Evolutionary conservation across 2,888 invertebrate genomes (phyloP).

Genomic region (Drosophila prostipennis): DNA sequence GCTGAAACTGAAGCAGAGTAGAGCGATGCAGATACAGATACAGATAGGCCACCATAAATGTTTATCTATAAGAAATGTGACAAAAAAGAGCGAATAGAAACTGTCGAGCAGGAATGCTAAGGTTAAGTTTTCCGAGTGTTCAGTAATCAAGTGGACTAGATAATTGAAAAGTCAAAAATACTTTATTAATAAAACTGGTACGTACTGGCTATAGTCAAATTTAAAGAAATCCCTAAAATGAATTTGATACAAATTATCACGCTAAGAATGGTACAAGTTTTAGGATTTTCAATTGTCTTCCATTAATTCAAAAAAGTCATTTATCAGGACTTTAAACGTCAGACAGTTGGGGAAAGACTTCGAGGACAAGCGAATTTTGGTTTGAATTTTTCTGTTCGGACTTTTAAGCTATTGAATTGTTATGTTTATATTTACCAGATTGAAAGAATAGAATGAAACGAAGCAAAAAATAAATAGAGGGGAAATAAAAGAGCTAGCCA

Average conservation of each 20-base stretch:
- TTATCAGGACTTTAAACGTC: neutral
- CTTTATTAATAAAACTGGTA: too few species aligned
- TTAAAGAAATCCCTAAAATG: too few species aligned
- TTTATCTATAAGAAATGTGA: slow-evolving; percentile 61
- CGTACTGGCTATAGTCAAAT: too few species aligned
- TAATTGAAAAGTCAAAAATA: neutral
- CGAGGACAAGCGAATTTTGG: neutral
- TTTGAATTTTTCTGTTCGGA: neutral
- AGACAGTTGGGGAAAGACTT: neutral
- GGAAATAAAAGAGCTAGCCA: neutral
- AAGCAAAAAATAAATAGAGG: neutral
- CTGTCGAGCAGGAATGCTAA: slow-evolving; percentile 1
- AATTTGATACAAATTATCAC: too few species aligned
- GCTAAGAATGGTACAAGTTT: too few species aligned
- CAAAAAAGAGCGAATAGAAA: slow-evolving; percentile 20
- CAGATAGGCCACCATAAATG: slow-evolving; percentile 48
- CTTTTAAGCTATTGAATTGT: neutral
- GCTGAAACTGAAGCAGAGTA: slow-evolving; percentile 32
- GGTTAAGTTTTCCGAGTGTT: slow-evolving; percentile 3
- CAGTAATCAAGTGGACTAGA: too few species aligned
- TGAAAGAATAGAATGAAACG: neutral
- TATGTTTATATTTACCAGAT: neutral
- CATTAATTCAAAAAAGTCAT: neutral
- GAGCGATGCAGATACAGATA: slow-evolving; percentile 61
- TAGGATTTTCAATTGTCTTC: neutral